Evolutionary conservation across 1,140 invertebrate genomes (phyloP), one percentile per base, ranked within the genome.

Genomic region (Aporrectodea caliginosa): DNA sequence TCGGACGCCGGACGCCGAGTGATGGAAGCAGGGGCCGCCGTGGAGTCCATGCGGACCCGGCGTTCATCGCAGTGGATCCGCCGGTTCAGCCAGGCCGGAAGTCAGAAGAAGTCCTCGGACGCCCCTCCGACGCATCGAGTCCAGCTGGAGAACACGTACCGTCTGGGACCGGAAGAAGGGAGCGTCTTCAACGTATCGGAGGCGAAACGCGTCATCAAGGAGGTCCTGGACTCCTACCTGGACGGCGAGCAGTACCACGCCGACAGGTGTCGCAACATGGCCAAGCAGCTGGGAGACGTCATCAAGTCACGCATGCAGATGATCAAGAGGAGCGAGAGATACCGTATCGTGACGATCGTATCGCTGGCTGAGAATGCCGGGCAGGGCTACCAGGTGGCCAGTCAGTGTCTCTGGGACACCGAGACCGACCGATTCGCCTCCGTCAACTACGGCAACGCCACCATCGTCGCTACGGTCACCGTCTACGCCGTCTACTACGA

Each of bases 401-500:
- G 86, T 75, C 77, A 86, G 29, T 85, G 84, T 78, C 58, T 87
- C 1, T 87, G 86, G 86, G 82, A 87, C 78, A 80, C 82, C 12
- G 82, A 81, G 12, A 77, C 81, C 2, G 86, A 87, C 79, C 86
- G 78, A 35, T 85, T 83, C 73, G 84, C 85, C 16, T 83, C 79
- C 78, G 84, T 81, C 33, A 80, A 74, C 12, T 87, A 84, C 79
- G 78, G 79, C 29, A 87, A 83, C 79, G 79, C 80, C 6, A 82
- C 72, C 30, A 32, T 87, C 27, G 85, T 85, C 75, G 86, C 83
- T 2, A 82, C 85, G 16, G 86, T 83, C 2, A 83, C 84, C 22
- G 83, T 86, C 35, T 86, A 84, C 78, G 86, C 81, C 12, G 78
- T 86, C 22, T 87, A 87, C 75, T 83, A 73, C n/a, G 87, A 88